A percentile compares a stretch with the other conserved stretches of the same genome.
phyloP scores from a whole-genome alignment of 2,888 invertebrate genomes.

The Pseudococcus jackbeardsleyi region DNA sequence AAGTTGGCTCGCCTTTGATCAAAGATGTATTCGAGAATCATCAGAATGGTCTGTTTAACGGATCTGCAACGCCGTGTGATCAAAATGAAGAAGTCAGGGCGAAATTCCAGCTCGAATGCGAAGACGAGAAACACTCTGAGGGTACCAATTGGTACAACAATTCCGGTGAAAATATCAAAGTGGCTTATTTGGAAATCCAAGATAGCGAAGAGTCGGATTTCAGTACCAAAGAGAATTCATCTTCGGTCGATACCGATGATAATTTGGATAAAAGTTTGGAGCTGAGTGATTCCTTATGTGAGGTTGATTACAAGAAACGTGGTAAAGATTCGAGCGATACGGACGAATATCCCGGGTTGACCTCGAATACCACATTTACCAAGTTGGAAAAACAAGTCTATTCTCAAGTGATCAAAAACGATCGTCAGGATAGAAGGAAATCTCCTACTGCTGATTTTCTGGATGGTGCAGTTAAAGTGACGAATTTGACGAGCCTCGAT shows the following conservation, averaged over 20 bases:
- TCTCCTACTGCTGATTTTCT: not conserved
- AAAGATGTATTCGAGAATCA: slow-evolving; percentile 72
- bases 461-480: not conserved
- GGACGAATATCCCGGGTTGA: not conserved
- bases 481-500: not conserved
- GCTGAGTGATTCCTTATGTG: slow-evolving; percentile 57
- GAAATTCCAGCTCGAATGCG: slow-evolving; percentile 1
- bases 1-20: slow-evolving; percentile 78
- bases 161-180: slow-evolving; percentile 47
- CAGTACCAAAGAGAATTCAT: slow-evolving; percentile 51
- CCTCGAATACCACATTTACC: not conserved
- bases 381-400: slow-evolving; percentile 36
- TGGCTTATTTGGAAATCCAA: slow-evolving; percentile 56
- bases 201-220: slow-evolving; percentile 54
- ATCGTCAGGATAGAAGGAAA: not conserved
- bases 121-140: not conserved
- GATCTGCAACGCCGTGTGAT: not conserved
- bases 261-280: slow-evolving; percentile 57
- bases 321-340: slow-evolving; percentile 8
- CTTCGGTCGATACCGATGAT: slow-evolving; percentile 60
- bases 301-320: slow-evolving; percentile 12
- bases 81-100: not conserved
- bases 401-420: slow-evolving; percentile 34
- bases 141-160: not conserved
- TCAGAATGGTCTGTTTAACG: not conserved